Base-by-base conservation (phyloP, 2,888 invertebrate genomes). In the Pollenia amentaria region DNA sequence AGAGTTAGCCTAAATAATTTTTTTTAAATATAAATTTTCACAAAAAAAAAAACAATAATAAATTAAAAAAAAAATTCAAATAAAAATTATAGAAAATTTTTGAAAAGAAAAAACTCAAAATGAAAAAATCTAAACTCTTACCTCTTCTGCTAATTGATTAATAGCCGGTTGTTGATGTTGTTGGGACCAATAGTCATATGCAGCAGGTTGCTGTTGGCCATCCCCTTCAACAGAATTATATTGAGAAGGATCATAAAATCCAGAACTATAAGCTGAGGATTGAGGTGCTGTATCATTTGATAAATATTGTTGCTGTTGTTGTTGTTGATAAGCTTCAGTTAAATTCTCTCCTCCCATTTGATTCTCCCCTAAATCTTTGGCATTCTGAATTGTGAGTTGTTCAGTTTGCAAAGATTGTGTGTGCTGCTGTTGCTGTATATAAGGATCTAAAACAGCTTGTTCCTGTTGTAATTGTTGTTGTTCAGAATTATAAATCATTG, bases 181-280 rank as follows among this genome's bases (percentile, higher is more conserved):
- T 55, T 89, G 90, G 62, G 78, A 78, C 91, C 91, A 91, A 80
- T 91, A 91, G 16, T 91, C 91, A 69, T 91, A 91, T 55, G 85
- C 44, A 40, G 42, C n/a, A 3, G 42, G 62, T 53, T 73, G 84
- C 16, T 62, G 80, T 0, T 40, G 40, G 42, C 3, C 42, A 3
- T 42, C 80, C 48, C 80, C 88, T 16, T 81, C 81, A 29, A 29
- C 53, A 11, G 72, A 70, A 83, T 80, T 85, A 55, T 85, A 75
- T 72, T 81, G 87, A 16, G 69, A 16, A 48, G 87, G 69, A 53
- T 87, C 81, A 78, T 84, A 87, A 69, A 78, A 87, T 60, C 18
- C 70, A 11, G 72, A 70, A 2, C 29, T 29, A 82, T 87, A 88
- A 14, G 40, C 72, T 11, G 65, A 1, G 12, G 46, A 53, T 14